These are phyloP conservation scores for Apostichopus parvimensis DNA, from an alignment of 35 echinoderm and acorn worm genomes.

Conservation along the genomic window DNA sequence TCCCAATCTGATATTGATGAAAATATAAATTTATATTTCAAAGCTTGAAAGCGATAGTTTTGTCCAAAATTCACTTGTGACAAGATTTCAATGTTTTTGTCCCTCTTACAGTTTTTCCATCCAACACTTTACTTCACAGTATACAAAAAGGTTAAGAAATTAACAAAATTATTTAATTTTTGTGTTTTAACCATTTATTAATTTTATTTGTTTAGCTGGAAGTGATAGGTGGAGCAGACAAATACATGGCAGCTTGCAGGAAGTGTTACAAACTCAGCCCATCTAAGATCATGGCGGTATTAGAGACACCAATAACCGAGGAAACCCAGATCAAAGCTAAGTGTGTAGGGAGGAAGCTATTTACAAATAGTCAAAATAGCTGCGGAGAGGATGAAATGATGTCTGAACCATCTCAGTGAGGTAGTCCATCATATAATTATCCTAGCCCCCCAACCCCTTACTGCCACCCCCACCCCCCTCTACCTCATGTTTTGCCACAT, in stretches of 20 bases:
- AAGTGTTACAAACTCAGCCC: constrained; percentile 78
- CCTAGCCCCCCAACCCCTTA: no score
- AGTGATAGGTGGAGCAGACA: constrained; percentile 95
- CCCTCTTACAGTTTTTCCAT: no score
- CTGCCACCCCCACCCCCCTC: no score
- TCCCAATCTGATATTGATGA: no score
- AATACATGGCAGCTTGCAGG: constrained; percentile 98
- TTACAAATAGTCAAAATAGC: not conserved
- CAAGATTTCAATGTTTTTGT: no score
- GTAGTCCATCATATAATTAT: not conserved
- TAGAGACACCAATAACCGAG: constrained; percentile 21
- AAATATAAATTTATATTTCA: no score
- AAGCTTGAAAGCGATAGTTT: no score
- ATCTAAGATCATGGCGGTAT: constrained; percentile 46
- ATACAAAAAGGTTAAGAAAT: no score
- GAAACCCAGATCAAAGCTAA: constrained; percentile 13
- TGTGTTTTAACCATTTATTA: not conserved
- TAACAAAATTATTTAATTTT: no score
- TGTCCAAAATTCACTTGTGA: no score
- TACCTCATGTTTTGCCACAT: no score
- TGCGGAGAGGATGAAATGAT: constrained; percentile 35
- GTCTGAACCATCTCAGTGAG: not conserved
- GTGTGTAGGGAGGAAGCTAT: constrained; percentile 48
- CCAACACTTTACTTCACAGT: no score
- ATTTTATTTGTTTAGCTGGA: constrained; percentile 65